Evolutionary conservation across 2,797 vertebrate genomes (phyloP), one percentile per base, ranked within the genome.

Genomic region (Scomberomorus guttatus): DNA sequence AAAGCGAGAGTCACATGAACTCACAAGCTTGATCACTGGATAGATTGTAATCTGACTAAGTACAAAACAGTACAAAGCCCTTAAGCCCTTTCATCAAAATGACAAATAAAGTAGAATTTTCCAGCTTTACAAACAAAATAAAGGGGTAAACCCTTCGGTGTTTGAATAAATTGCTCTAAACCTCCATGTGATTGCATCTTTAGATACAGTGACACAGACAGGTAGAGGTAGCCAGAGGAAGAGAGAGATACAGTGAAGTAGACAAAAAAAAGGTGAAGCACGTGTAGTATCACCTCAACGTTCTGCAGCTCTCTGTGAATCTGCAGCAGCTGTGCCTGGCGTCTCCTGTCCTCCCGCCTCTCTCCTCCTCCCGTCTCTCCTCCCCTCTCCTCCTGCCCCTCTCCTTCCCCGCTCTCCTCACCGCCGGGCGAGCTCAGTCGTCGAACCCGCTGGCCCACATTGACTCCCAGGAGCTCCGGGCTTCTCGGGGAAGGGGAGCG

Each of bases 231-330:
- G 14, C 10, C 6, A 55, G 29, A 51, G 13, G n/a, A 73, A 46
- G 14, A 75, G 24, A 66, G 14, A 63, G 5, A 61, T 2, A 50
- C 3, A 39, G 37, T 10, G 18, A 32, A 42, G 29, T 0, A 59
- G 44, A 73, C 39, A 63, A 48, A 70, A 51, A 17, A 2, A n/a
- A n/a, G n/a, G 5, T 9, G 29, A 55, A 3, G 15, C 6, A 12
- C 20, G 11, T 44, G n/a, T 24, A 14, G 58, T 22, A 73, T 90
- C 89, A 99, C 97, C 94, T 98, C 97, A 27, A 98, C 97, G 7
- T 97, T 96, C 90, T 98, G 97, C 85, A 99, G 93, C 92, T 99
- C 97, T 62, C 95, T 78, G 90, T 93, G 91, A 18, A 96, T 93
- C 83, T 92, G 84, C 78, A 93, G 63, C 92, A 88, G 90, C 90